Evolutionary conservation across 1,140 invertebrate genomes (phyloP).

Genomic region (Sinella curviseta): DNA sequence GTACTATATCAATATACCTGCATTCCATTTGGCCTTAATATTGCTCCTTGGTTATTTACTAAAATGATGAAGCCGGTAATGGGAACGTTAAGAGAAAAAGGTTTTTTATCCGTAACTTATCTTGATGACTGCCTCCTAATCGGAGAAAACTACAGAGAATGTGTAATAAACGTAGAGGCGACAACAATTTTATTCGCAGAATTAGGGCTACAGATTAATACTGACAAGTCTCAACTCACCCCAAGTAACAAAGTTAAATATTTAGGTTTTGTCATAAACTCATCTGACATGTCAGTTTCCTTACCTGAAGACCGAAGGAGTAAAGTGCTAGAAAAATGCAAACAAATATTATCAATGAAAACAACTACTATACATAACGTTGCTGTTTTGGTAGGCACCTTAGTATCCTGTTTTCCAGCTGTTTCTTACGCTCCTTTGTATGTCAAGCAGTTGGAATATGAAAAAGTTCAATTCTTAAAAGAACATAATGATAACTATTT

Average conservation of each 20-base stretch:
- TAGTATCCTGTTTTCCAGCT: background rate
- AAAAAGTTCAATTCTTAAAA: slow-evolving; percentile 6
- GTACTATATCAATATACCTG: slow-evolving; percentile 28
- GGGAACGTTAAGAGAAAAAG: background rate
- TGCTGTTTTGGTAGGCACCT: background rate
- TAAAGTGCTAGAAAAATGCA: background rate
- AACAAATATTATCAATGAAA: background rate
- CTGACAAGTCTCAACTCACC: background rate
- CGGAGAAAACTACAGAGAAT: background rate
- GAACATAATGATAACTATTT: background rate
- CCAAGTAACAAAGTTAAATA: slow-evolving; percentile 1
- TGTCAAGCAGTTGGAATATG: slow-evolving; percentile 19
- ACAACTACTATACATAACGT: background rate
- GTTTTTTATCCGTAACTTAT: slow-evolving; percentile 15
- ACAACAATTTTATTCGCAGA: background rate
- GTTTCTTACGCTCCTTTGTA: slow-evolving; percentile 10
- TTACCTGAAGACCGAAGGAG: background rate
- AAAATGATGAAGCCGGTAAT: slow-evolving; percentile 33
- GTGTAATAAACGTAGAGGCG: background rate
- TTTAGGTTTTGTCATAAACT: slow-evolving; percentile 30
- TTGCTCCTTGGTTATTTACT: slow-evolving; percentile 33
- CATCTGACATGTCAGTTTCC: background rate
- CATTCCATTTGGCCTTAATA: slow-evolving; percentile 32
- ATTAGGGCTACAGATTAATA: background rate
- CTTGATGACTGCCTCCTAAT: slow-evolving; percentile 32